phyloP scores from a whole-genome alignment of 2,113 vertebrate species.

The Spermophilus dauricus region DNA sequence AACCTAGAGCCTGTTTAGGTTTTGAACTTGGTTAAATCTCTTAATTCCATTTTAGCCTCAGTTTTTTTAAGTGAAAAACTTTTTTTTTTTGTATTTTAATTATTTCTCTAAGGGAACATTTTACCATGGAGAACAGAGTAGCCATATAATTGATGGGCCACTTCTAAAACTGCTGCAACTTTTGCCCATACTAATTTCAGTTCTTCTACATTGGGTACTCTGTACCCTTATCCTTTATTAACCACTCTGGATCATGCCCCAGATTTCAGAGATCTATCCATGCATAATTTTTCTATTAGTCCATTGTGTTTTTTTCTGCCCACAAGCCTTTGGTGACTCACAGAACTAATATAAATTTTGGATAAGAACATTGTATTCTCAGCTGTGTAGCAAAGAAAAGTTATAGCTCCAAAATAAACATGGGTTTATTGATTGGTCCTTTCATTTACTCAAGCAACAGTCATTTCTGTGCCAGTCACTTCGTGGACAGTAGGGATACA shows the following conservation, averaged over 20 bases:
- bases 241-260: neutral
- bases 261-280: neutral
- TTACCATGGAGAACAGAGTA: neutral
- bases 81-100: conserved; percentile 18
- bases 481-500: neutral
- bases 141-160: neutral
- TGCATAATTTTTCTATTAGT: neutral
- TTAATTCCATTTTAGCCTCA: neutral
- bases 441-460: neutral
- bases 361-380: neutral
- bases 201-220: neutral
- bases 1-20: neutral
- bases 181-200: neutral
- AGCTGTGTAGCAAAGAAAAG: neutral
- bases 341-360: neutral
- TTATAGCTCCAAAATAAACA: neutral
- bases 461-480: neutral
- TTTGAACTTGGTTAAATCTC: neutral
- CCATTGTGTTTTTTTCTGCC: neutral
- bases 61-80: conserved; percentile 21
- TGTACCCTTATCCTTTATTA: neutral
- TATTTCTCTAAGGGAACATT: neutral
- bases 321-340: neutral
- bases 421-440: neutral
- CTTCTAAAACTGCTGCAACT: neutral